These are phyloP conservation scores for Ellobium chinense DNA, from an alignment of 2,888 invertebrate species.

Conservation along the genomic window DNA sequence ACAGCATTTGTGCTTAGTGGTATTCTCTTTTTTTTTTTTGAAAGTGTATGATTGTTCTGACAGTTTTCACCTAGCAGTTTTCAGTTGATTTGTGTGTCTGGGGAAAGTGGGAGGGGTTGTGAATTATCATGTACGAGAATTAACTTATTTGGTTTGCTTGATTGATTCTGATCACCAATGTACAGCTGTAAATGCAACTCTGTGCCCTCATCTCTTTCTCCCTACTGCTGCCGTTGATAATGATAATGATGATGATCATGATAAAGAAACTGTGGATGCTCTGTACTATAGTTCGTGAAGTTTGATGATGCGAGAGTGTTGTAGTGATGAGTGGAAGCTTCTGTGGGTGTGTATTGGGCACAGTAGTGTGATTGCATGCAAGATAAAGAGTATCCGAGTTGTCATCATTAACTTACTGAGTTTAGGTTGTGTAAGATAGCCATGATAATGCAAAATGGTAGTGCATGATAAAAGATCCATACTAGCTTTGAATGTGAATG, in stretches of 20 bases:
- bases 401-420: no score
- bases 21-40: no score
- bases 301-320: neutral
- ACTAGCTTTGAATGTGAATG: neutral
- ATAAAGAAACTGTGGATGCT: no score
- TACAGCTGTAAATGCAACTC: neutral
- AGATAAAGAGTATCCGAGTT: no score
- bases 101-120: no score
- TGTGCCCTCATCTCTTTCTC: neutral
- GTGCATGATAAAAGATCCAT: neutral
- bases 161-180: neutral
- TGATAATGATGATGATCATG: no score
- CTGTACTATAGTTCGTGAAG: neutral
- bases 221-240: slow-evolving; percentile 31
- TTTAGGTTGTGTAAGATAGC: neutral
- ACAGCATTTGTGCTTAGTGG: neutral
- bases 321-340: no score
- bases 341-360: no score
- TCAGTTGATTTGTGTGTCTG: slow-evolving; percentile 1
- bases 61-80: slow-evolving; percentile 19
- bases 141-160: slow-evolving; percentile 21
- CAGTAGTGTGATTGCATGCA: no score
- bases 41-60: slow-evolving; percentile 2
- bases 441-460: neutral
- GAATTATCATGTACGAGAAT: slow-evolving; percentile 5